These are phyloP conservation scores for Phyto melanocephala DNA, from an alignment of 2,888 invertebrate species.

Conservation along the genomic window DNA sequence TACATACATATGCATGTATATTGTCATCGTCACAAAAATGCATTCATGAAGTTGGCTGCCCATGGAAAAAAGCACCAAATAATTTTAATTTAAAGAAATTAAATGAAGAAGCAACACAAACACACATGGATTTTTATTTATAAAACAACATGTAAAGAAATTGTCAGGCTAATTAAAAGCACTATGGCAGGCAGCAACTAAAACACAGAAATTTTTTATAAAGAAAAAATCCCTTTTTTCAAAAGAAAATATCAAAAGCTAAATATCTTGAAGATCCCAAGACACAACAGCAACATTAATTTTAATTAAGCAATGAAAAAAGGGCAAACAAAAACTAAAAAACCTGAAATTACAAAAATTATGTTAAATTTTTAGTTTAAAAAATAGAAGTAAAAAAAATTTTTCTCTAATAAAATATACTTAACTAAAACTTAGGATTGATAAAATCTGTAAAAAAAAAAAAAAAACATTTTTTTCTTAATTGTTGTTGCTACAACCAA, in stretches of 20 bases:
- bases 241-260: slow-evolving; percentile 49
- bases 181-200: slow-evolving; percentile 23
- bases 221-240: too few relatives aligned
- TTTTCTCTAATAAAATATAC: too few relatives aligned
- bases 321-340: slow-evolving; percentile 1
- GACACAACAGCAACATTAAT: slow-evolving; percentile 50
- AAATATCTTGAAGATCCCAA: slow-evolving; percentile 54
- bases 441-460: too few relatives aligned
- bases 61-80: slow-evolving; percentile 32
- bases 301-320: slow-evolving; percentile 57
- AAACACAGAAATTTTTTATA: slow-evolving; percentile 28
- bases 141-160: slow-evolving; percentile 40
- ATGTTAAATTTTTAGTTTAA: too few relatives aligned
- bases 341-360: too few relatives aligned
- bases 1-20: too few relatives aligned
- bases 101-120: slow-evolving; percentile 15
- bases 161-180: slow-evolving; percentile 64
- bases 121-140: slow-evolving; percentile 28
- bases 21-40: slow-evolving; percentile 10
- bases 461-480: too few relatives aligned
- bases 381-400: too few relatives aligned
- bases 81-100: slow-evolving; percentile 48
- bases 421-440: too few relatives aligned
- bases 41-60: background rate
- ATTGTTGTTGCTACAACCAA: too few relatives aligned